Base-by-base conservation (phyloP, 1,140 invertebrate species). In the Telenomus remus region DNA sequence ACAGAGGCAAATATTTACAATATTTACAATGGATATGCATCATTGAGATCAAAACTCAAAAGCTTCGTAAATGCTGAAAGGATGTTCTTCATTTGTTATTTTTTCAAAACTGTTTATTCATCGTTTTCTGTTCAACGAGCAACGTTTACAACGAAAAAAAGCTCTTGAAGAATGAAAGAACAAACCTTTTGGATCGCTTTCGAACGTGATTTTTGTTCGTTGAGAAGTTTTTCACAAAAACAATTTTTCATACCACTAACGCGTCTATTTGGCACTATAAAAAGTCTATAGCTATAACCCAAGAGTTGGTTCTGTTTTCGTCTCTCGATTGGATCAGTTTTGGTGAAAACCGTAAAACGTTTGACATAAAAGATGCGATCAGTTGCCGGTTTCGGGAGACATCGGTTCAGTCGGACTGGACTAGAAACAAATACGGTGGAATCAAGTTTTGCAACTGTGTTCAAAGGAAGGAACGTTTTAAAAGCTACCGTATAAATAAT, bases 21-120 rank as follows among this genome's bases (percentile, higher is more conserved):
- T 84, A 85, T 84, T 68, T 85, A 84, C 83, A 85, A 60, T 34
- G 59, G 44, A 73, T 74, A 69, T 70, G 69, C 70, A 51, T 81
- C 73, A 76, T 59, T 83, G 82, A 84, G 82, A 84, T 84, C 82
- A 83, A 27, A 83, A 75, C 79, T 76, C 78, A 79, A 71, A 78
- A 79, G 73, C 59, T 75, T 71, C 48, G 42, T 77, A 73, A 77
- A 77, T 77, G 75, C 75, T 69, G 35, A 59, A 64, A 61, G 43
- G 61, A 66, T 9, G 11, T 49, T 4, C 9, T 55, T 51, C 11
- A 39, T 33, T 27, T 12, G 19, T 27, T 27, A 3, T 1, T 27
- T 56, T 12, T 14, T 9, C 10, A 37, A 0, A 47, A 11, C 1
- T 61, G 43, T 37, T 47, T 53, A 4, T 42, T 19, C 1, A n/a